Evolutionary conservation across 2,888 invertebrate genomes (phyloP), one percentile per base, ranked within the genome.

Genomic region (Caenorhabditis parvicauda): DNA sequence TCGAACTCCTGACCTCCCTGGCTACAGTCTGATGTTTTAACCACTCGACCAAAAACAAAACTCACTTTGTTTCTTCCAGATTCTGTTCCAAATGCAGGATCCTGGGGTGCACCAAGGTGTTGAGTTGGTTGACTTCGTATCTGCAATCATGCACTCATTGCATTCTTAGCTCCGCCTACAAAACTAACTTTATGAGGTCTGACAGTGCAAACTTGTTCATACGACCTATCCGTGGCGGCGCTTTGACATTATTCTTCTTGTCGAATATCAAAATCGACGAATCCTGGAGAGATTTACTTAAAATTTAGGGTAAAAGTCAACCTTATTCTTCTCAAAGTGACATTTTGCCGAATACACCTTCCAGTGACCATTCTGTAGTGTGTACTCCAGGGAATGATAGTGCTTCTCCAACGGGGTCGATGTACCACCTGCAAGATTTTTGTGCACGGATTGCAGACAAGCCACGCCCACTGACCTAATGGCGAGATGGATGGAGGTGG

Each of bases 211-310:
- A 72, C 39, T 76, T 70, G 57, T 75, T 77, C 48, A 71, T 61
- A 27, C 76, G 59, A n/a, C 79, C 79, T 21, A 79, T 58, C 44
- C 77, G 62, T 5, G 79, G 72, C 41, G 76, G 72, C 5, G 78
- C 79, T 47, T 77, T 77, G 19, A 77, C 67, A 54, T 79, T 79
- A 44, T 53, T 54, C 53, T 75, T 74, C 45, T 71, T 74, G 28
- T 75, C 74, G 63, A 77, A 79, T 12, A 77, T 65, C 39, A 79
- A 57, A 22, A 79, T 58, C 1, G 77, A 74, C 2, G 72, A 70
- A 17, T 77, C 72, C 76, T 77, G 60, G n/a, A n/a, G n/a, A n/a
- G n/a, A n/a, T 7, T 24, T 5, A 21, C 6, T 44, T 6, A 9
- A 32, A 32, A 32, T 12, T 32, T 32, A 41, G 19, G n/a, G n/a